Evolutionary conservation across 1,140 invertebrate species (phyloP).

Genomic region (Macrotrachela quadricornifera): DNA sequence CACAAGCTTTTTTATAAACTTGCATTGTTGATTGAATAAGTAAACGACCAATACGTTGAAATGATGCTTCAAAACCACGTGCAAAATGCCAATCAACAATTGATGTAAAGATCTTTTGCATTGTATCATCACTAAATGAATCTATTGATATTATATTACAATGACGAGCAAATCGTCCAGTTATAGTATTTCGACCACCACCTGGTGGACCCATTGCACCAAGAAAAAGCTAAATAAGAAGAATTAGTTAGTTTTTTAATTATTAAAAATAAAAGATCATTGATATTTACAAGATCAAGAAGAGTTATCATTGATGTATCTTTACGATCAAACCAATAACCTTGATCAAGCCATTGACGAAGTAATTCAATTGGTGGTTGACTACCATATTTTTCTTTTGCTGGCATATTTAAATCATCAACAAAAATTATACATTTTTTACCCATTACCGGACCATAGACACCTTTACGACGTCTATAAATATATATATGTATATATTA

Average conservation of each 20-base stretch:
- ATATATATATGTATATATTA: background rate
- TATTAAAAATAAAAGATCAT: no score
- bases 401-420: slow-evolving; percentile 33
- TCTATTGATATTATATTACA: slow-evolving; percentile 28
- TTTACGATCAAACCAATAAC: slow-evolving; percentile 31
- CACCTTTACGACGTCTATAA: slow-evolving; percentile 32
- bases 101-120: slow-evolving; percentile 26
- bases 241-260: slow-evolving; percentile 9
- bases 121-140: slow-evolving; percentile 29
- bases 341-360: slow-evolving; percentile 29
- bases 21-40: slow-evolving; percentile 27
- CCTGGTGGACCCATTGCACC: slow-evolving; percentile 32
- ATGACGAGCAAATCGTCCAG: slow-evolving; percentile 26
- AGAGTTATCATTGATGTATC: slow-evolving; percentile 29
- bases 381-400: slow-evolving; percentile 31
- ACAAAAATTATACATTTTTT: slow-evolving; percentile 32
- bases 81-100: slow-evolving; percentile 32
- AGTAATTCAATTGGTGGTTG: slow-evolving; percentile 32
- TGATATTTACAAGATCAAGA: slow-evolving; percentile 35
- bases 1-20: slow-evolving; percentile 28
- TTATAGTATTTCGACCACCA: slow-evolving; percentile 30
- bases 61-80: slow-evolving; percentile 26
- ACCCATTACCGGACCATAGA: slow-evolving; percentile 31
- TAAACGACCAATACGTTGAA: slow-evolving; percentile 39
- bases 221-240: slow-evolving; percentile 33